Evolutionary conservation across 2,113 vertebrate genomes (phyloP), one percentile per base, ranked within the genome.

Genomic region (Camarhynchus parvulus): DNA sequence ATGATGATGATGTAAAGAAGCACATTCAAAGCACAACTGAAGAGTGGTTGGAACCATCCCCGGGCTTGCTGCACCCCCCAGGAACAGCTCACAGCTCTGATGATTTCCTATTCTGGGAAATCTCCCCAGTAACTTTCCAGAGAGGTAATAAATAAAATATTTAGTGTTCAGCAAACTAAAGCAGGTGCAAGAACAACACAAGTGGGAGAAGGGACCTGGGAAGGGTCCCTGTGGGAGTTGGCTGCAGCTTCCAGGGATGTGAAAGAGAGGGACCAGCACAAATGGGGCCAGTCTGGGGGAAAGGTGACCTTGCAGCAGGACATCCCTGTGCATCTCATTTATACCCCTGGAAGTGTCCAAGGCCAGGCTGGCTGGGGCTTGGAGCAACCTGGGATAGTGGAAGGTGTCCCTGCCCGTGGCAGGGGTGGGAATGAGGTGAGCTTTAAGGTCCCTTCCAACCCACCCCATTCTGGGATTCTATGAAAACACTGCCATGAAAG

Each of bases 121-220:
- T 59, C 24, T 86, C 61, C 66, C 72, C 63, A 47, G 88, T 58
- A 74, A 83, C 75, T 90, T 94, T 79, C 87, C 75, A 80, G 70
- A 85, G 30, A 62, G n/a, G 42, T 67, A 58, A 87, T 73, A 79
- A 95, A 94, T 83, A 58, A 95, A 94, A 93, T 82, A 62, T 53
- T 49, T 69, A 46, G 31, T 30, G 13, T 46, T 87, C 27, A 76
- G 93, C 63, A 77, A 94, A 87, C 6, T 33, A 37, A 66, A 87
- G 53, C 61, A 81, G 39, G 64, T 74, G 55, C 63, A 92, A 69
- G 80, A 90, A 70, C 11, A 83, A 14, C 33, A 39, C 2, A 16
- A 49, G 7, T 2, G 4, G 46, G 28, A 64, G 66, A 75, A 87
- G 14, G 50, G 50, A 63, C 3, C 4, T 39, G 66, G 59, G 70